phyloP scores from a whole-genome alignment of 53 echinoderm and acorn worm genomes.

The Crossaster papposus region DNA sequence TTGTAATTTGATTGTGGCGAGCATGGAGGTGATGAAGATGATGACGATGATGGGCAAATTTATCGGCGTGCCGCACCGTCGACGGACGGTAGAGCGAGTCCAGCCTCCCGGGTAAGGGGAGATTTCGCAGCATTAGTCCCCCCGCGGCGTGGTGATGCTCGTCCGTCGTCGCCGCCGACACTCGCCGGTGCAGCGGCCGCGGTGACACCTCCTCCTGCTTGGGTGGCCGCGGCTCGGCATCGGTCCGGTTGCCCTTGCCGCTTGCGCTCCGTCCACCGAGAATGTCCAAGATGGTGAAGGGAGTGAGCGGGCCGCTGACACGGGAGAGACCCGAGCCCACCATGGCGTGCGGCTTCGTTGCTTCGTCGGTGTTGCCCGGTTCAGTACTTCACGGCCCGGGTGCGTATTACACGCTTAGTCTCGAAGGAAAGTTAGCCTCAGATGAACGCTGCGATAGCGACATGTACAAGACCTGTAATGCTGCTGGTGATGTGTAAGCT shows the following conservation, averaged over 20 bases:
- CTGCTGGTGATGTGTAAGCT: background rate
- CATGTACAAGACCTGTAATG: background rate
- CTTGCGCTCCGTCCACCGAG: slow-evolving; percentile 51
- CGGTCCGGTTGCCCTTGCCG: background rate
- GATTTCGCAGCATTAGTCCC: background rate
- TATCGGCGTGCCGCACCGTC: slow-evolving; percentile 35
- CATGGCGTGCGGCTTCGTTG: slow-evolving; percentile 15
- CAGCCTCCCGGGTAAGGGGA: slow-evolving; percentile 13
- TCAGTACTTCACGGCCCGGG: background rate
- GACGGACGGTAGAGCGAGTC: slow-evolving; percentile 15
- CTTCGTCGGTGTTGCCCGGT: background rate
- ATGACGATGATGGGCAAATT: slow-evolving; percentile 21
- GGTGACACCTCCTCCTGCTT: background rate
- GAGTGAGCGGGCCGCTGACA: slow-evolving; percentile 63
- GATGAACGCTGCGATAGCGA: background rate
- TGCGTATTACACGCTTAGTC: background rate
- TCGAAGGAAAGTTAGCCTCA: background rate
- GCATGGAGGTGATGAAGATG: slow-evolving; percentile 19
- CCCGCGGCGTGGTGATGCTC: slow-evolving; percentile 8
- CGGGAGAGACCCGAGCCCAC: slow-evolving; percentile 37
- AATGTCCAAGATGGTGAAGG: slow-evolving; percentile 84
- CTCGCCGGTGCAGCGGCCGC: slow-evolving; percentile 16
- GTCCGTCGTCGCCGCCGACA: background rate
- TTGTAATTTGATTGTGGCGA: background rate
- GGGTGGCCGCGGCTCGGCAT: background rate